Evolutionary conservation across 2,888 invertebrate species (phyloP).

Genomic region (Catocala sponsa): DNA sequence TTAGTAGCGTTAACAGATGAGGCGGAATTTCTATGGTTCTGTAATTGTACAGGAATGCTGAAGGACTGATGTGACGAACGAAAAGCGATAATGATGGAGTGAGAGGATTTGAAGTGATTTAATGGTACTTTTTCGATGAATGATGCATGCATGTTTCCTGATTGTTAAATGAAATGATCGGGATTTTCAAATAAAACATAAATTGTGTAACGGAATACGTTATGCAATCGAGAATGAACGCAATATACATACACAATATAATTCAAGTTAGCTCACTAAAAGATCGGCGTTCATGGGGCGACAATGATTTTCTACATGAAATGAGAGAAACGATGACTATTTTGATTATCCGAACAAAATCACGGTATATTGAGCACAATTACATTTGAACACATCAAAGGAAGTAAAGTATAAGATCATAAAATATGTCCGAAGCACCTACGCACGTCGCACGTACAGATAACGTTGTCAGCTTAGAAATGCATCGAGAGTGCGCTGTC

Average conservation of each 20-base stretch:
- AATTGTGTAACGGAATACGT: slow-evolving; percentile 39
- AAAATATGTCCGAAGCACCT: slow-evolving; percentile 66
- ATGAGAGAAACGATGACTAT: slow-evolving; percentile 38
- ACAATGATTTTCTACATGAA: slow-evolving; percentile 38
- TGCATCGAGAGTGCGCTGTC: slow-evolving; percentile 48
- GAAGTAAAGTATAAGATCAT: slow-evolving; percentile 73
- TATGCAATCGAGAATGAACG: slow-evolving; percentile 52
- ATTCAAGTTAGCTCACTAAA: slow-evolving; percentile 36
- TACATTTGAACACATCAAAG: slow-evolving; percentile 82
- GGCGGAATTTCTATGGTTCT: slow-evolving; percentile 21
- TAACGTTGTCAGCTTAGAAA: slow-evolving; percentile 53
- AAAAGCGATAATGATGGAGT: slow-evolving; percentile 24
- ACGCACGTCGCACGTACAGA: slow-evolving; percentile 49
- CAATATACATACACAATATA: slow-evolving; percentile 40
- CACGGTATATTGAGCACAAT: slow-evolving; percentile 79
- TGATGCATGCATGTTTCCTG: slow-evolving; percentile 26
- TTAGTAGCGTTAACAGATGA: slow-evolving; percentile 28
- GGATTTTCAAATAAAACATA: slow-evolving; percentile 25
- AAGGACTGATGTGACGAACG: slow-evolving; percentile 37
- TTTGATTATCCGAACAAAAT: slow-evolving; percentile 59
- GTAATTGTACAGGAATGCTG: slow-evolving; percentile 41
- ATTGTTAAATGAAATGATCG: slow-evolving; percentile 35
- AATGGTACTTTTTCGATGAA: slow-evolving; percentile 20
- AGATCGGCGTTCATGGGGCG: slow-evolving; percentile 29
- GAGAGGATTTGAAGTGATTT: slow-evolving; percentile 23